Base-by-base conservation (phyloP, 2,888 invertebrate genomes). In the Acleris cristana region DNA sequence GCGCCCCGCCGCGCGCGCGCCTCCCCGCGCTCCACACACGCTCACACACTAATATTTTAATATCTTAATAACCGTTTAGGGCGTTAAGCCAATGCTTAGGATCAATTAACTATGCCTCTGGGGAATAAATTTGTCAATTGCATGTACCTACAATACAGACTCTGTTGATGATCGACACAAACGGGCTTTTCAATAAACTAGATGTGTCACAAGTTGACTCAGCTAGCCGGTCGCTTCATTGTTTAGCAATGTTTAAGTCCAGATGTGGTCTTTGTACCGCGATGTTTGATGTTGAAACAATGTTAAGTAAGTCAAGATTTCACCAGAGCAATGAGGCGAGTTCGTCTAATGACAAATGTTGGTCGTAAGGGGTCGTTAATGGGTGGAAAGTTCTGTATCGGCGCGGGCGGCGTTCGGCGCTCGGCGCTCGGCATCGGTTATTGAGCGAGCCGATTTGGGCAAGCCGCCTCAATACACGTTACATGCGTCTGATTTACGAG, bases 401-500 rank as follows among this genome's bases (percentile, higher is more conserved):
- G 73, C 70, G 67, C 77, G 77, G 76, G 79, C 77, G 77, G 72
- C 76, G 77, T 75, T 73, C 73, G 71, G 75, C 80, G 76, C 79
- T 73, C 73, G 71, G 75, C 80, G 76, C 79, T 80, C 79, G 79
- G 84, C 83, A 79, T 81, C 79, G 79, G 85, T 86, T 88, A 90
- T 90, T 87, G 89, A 89, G 87, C 84, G 84, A 88, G 87, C 83
- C 87, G 88, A 88, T 92, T 92, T 88, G 86, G 91, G 90, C 89
- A 90, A 87, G 81, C 85, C 83, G 80, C 85, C 89, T 89, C 90
- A 90, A 92, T 90, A 85, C 83, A 60, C 67, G 62, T 86, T 86
- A 88, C 89, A 85, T 87, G 81, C 87, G 88, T 79, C 88, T 92
- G 92, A 92, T 92, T 92, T 92, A 92, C 92, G 92, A 90, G 90